Base-by-base conservation (phyloP, 2,888 invertebrate genomes). In the Thymelicus lineola region DNA sequence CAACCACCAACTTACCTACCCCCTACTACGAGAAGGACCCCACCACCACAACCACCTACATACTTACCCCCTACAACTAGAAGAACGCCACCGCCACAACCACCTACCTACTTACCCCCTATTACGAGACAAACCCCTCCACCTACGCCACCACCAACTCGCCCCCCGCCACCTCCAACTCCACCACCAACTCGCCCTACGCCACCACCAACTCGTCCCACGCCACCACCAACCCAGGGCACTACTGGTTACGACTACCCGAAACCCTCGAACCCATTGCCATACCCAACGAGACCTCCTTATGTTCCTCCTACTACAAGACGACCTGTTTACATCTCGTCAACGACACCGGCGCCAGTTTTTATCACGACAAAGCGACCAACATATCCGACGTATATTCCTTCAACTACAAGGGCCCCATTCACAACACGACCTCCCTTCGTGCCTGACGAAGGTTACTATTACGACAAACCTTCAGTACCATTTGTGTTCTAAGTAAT, bases 391-490 rank as follows among this genome's bases (percentile, higher is more conserved):
- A 75, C 81, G 0, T 82, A 78, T 58, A 63, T 80, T 6, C 77
- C 81, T 0, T 80, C 82, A 0, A 81, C 80, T 20, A 78, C 79
- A 28, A 76, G 75, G 68, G 73, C 66, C 12, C 75, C 80, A 6
- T 77, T 72, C 64, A 83, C 90, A 36, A 89, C 89, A 2, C 82
- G 91, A 76, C 86, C 88, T 0, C 88, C 91, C 7, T 92, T 86
- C 75, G 77, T 89, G 6, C 83, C 85, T 70, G 84, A 91, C 70
- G 79, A 93, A 73, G 93, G 90, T 0, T 94, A 94, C 73, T 93
- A 82, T 79, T 94, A 94, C 84, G 93, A 94, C 71, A 84, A 84
- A 78, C 94, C 94, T 9, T 74, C 77, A 63, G 90, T 93, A 77
- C 90, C 92, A 45, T 93, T 94, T 75, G 86, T 86, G 66, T 93